A percentile compares a stretch with the other conserved stretches of the same genome.
Evolutionary conservation across 2,888 invertebrate species (phyloP).

Genomic region (Macroteleia sp.): DNA sequence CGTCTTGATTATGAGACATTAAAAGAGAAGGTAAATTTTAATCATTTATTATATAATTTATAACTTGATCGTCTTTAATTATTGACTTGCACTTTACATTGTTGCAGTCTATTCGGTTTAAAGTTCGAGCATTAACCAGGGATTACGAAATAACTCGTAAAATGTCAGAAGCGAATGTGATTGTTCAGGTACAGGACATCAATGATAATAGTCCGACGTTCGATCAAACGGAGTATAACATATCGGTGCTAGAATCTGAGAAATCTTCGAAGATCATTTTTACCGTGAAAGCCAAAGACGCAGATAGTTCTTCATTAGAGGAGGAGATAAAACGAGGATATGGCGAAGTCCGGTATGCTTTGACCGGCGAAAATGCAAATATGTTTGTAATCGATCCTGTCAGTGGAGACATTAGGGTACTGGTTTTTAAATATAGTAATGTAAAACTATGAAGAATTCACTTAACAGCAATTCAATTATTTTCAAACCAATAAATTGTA

Average conservation of each 20-base stretch:
- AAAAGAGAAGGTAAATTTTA: conserved; percentile 85
- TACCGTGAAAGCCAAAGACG: conserved; percentile 89
- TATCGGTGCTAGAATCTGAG: conserved; percentile 89
- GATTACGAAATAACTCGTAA: conserved; percentile 84
- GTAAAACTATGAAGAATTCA: too few relatives aligned
- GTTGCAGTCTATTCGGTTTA: conserved; percentile 82
- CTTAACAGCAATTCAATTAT: too few relatives aligned
- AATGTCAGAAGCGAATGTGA: conserved; percentile 88
- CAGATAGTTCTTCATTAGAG: conserved; percentile 87
- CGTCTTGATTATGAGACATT: conserved; percentile 91
- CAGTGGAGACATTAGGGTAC: conserved; percentile 88
- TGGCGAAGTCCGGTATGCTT: conserved; percentile 88
- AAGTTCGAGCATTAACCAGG: conserved; percentile 84
- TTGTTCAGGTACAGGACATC: conserved; percentile 89
- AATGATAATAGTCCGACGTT: conserved; percentile 92
- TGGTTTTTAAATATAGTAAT: too few relatives aligned
- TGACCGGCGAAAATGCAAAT: conserved; percentile 90
- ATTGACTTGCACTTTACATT: conserved; percentile 47
- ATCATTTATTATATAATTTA: conserved; percentile 25
- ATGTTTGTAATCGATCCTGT: conserved; percentile 89
- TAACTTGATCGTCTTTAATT: not conserved
- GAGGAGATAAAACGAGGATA: conserved; percentile 86
- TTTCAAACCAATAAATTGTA: too few relatives aligned
- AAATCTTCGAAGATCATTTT: conserved; percentile 88
- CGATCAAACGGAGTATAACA: conserved; percentile 88